These are phyloP conservation scores for Mantis religiosa DNA, from an alignment of 2,888 invertebrate genomes.

Conservation along the genomic window DNA sequence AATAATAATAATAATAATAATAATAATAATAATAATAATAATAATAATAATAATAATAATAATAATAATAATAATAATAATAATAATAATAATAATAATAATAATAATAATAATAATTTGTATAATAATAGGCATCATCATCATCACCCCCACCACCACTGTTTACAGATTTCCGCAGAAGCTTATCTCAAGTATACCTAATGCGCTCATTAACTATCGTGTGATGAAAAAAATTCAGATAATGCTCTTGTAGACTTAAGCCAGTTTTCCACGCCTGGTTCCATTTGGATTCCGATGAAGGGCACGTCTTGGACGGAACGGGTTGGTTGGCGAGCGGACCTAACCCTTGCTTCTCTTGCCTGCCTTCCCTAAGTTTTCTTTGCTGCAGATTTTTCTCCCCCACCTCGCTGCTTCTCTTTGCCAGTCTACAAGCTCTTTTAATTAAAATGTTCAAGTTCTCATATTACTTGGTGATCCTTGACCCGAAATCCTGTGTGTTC, in stretches of 20 bases:
- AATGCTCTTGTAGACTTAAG: background rate
- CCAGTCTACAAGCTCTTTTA: constrained; percentile 10
- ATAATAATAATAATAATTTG: too few relatives aligned
- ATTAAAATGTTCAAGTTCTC: constrained; percentile 21
- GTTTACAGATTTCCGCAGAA: too few relatives aligned
- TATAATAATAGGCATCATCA: too few relatives aligned
- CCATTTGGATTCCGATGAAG: background rate
- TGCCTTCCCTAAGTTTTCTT: background rate
- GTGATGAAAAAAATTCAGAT: too few relatives aligned
- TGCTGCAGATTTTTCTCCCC: background rate
- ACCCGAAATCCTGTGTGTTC: constrained; percentile 5
- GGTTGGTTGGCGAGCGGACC: background rate
- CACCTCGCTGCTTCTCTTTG: background rate
- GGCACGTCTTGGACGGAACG: background rate
- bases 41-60: too few relatives aligned
- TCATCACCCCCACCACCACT: too few relatives aligned
- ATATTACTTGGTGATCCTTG: constrained; percentile 12
- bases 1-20: too few relatives aligned
- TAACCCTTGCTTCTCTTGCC: background rate
- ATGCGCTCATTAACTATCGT: too few relatives aligned
- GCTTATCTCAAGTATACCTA: too few relatives aligned
- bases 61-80: too few relatives aligned
- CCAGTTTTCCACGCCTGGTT: background rate
- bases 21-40: too few relatives aligned
- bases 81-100: too few relatives aligned